phyloP scores from a whole-genome alignment of 2,113 vertebrate species.

The Myocastor coypus region DNA sequence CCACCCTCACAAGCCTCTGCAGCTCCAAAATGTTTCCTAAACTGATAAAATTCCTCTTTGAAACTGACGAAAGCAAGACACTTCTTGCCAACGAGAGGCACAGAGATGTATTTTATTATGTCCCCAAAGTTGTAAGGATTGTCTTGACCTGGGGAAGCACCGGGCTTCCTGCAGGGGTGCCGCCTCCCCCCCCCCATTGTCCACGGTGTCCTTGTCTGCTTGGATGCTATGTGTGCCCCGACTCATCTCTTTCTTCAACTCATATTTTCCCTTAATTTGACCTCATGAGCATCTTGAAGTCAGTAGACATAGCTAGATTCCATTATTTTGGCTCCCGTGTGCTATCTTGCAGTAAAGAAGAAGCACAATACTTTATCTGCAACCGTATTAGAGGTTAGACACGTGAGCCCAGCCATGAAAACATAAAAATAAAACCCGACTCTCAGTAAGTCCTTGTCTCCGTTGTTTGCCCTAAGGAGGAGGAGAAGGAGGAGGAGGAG shows the following conservation, averaged over 20 bases:
- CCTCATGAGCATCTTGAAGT: background rate
- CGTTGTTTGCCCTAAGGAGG: too few relatives aligned
- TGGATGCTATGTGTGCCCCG: background rate
- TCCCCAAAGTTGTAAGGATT: rapidly evolving
- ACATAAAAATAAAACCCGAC: background rate
- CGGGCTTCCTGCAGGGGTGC: rapidly evolving
- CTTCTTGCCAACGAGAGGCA: background rate
- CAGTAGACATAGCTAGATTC: background rate
- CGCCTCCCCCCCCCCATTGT: background rate
- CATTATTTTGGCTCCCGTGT: background rate
- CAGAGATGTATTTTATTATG: background rate
- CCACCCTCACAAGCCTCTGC: background rate
- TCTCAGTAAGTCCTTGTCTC: too few relatives aligned
- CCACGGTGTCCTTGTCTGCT: background rate
- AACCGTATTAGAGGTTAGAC: too few relatives aligned
- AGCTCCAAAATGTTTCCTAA: background rate
- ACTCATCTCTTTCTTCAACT: background rate
- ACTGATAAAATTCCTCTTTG: background rate
- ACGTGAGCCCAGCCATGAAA: background rate
- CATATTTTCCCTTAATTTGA: background rate
- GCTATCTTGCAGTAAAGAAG: background rate
- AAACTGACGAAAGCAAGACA: background rate
- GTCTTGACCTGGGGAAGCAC: background rate
- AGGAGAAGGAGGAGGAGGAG: background rate
- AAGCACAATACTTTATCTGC: too few relatives aligned